phyloP scores from a whole-genome alignment of 1,140 invertebrate genomes.

The Aphidius ervi region DNA sequence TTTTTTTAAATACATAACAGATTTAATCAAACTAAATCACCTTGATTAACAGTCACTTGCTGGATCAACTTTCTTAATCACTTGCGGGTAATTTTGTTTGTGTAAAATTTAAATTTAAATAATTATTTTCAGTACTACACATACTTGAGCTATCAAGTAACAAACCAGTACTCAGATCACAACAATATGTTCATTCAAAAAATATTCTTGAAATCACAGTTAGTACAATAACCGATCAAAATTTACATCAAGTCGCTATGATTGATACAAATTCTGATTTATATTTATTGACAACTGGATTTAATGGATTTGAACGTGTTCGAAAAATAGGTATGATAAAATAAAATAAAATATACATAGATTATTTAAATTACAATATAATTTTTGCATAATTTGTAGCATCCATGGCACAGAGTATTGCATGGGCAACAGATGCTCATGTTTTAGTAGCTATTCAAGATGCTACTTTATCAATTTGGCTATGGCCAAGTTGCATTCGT shows the following conservation, averaged over 20 bases:
- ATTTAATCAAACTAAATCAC: neutral
- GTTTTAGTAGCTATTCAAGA: slow-evolving; percentile 82
- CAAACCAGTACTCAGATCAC: slow-evolving; percentile 66
- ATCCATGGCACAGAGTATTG: slow-evolving; percentile 72
- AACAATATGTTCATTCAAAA: slow-evolving; percentile 54
- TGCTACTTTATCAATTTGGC: slow-evolving; percentile 77
- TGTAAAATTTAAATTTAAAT: too few species aligned
- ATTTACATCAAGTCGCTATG: slow-evolving; percentile 70
- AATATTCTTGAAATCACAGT: slow-evolving; percentile 69
- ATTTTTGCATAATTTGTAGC: slow-evolving; percentile 50
- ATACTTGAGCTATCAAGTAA: slow-evolving; percentile 77
- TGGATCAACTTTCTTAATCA: neutral
- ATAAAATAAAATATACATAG: neutral
- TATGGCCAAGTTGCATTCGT: slow-evolving; percentile 64
- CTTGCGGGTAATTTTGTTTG: too few species aligned
- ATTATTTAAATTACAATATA: slow-evolving; percentile 8
- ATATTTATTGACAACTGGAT: slow-evolving; percentile 67
- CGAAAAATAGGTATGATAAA: slow-evolving; percentile 66
- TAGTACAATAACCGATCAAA: slow-evolving; percentile 70
- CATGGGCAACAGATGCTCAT: slow-evolving; percentile 80
- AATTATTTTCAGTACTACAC: slow-evolving; percentile 65
- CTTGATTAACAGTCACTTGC: slow-evolving; percentile 15
- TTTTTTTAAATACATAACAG: slow-evolving; percentile 11
- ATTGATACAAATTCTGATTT: slow-evolving; percentile 81
- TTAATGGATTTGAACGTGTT: slow-evolving; percentile 61